These are phyloP conservation scores for Trichacis sp. DNA, from an alignment of 2,888 invertebrate genomes.

Conservation along the genomic window DNA sequence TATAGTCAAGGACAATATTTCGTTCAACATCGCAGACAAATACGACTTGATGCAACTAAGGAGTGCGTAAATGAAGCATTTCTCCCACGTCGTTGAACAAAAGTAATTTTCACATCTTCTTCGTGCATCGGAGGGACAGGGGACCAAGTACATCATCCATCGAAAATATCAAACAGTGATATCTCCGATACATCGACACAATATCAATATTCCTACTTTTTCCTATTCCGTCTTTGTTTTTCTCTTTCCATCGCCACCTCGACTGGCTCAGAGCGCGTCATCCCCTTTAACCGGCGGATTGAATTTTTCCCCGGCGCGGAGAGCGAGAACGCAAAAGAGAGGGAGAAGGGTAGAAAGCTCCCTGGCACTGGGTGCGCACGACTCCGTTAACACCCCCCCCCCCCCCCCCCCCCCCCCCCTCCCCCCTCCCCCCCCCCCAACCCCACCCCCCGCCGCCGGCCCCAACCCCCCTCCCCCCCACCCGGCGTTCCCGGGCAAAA, in stretches of 20 bases:
- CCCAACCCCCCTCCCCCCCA: slow-evolving; percentile 12
- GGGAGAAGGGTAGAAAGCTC: neutral
- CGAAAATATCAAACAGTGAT: too few species aligned
- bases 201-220: too few species aligned
- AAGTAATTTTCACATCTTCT: too few species aligned
- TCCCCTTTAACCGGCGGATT: slow-evolving; percentile 66
- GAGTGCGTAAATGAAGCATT: too few species aligned
- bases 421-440: slow-evolving; percentile 18
- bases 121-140: too few species aligned
- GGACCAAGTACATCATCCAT: too few species aligned
- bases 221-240: too few species aligned
- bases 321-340: slow-evolving; percentile 11
- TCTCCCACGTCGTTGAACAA: too few species aligned
- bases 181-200: too few species aligned
- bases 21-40: too few species aligned
- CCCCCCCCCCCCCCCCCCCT: slow-evolving; percentile 9
- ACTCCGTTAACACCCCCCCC: slow-evolving; percentile 45
- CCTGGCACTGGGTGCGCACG: slow-evolving; percentile 53
- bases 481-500: slow-evolving; percentile 56
- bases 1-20: too few species aligned
- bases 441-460: slow-evolving; percentile 16
- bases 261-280: slow-evolving; percentile 48
- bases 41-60: too few species aligned
- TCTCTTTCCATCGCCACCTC: slow-evolving; percentile 25
- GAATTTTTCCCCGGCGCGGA: slow-evolving; percentile 55